Conservation (phyloP, 2,113 vertebrate species). For the Dasyurus viverrinus region DNA sequence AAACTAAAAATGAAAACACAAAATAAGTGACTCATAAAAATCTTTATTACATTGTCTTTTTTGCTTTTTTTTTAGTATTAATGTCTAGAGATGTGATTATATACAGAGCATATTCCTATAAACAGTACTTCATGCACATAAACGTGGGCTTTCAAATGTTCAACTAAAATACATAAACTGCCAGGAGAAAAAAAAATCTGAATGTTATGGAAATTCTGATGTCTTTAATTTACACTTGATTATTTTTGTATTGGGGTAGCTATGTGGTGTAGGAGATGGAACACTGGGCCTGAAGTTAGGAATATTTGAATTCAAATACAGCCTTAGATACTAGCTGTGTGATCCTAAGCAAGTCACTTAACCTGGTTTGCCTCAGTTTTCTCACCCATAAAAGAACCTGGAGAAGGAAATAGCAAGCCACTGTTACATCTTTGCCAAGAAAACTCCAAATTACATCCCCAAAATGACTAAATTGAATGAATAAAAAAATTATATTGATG, state of each 20-base stretch:
- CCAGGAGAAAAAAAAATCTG: not conserved
- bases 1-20: constrained; percentile 29
- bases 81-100: not conserved
- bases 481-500: not conserved
- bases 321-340: not conserved
- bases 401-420: not conserved
- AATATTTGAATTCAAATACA: not conserved
- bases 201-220: not conserved
- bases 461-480: not conserved
- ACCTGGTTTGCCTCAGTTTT: not conserved
- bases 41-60: not conserved
- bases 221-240: not conserved
- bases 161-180: not conserved
- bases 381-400: not conserved
- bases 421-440: not conserved
- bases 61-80: not conserved
- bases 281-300: not conserved
- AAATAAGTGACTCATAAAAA: not conserved
- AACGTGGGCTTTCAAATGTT: not conserved
- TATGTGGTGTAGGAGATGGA: not conserved
- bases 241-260: not conserved
- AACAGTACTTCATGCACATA: not conserved
- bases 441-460: not conserved
- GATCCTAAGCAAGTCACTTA: not conserved
- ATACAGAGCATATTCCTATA: not conserved